These are phyloP conservation scores for Epinephelus malabaricus DNA, from an alignment of 2,797 vertebrate genomes.

Conservation along the genomic window DNA sequence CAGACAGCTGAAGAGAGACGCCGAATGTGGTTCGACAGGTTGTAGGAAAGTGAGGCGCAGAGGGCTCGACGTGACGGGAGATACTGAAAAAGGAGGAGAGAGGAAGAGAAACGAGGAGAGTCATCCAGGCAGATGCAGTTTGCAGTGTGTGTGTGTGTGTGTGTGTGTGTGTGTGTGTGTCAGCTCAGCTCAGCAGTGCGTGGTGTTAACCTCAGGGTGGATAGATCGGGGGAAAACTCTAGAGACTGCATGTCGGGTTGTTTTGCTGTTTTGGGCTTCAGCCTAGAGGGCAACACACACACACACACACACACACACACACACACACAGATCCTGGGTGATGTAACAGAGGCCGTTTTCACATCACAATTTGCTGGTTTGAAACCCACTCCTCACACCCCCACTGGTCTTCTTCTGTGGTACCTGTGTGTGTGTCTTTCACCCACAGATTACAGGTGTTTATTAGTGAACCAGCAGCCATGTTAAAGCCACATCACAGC, in stretches of 20 bases:
- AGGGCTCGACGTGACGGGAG: constrained; percentile 18
- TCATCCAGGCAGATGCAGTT: constrained; percentile 13
- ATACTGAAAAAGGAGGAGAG: constrained; percentile 26
- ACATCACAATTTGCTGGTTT: constrained; percentile 3
- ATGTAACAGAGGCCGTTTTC: constrained; percentile 15
- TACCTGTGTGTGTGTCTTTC: neutral
- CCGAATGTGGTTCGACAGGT: constrained; percentile 21
- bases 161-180: constrained; percentile 37
- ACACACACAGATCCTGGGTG: constrained; percentile 18
- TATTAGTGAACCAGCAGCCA: neutral
- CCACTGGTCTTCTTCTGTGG: neutral
- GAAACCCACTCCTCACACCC: neutral
- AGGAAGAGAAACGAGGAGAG: constrained; percentile 2
- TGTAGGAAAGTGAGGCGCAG: constrained; percentile 18
- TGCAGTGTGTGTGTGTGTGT: neutral
- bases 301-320: constrained; percentile 19
- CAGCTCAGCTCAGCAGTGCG: constrained; percentile 29
- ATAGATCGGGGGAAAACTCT: constrained; percentile 50
- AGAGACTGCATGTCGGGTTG: constrained; percentile 58
- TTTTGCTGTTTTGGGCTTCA: constrained; percentile 59
- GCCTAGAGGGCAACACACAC: constrained; percentile 38
- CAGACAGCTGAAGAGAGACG: constrained; percentile 1
- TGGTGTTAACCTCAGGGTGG: constrained; percentile 59
- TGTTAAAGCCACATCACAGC: too few relatives aligned
- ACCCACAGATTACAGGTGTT: neutral